Percentiles rank a stretch among this genome's conserved stretches.
Conservation (phyloP, 1,140 invertebrate species). For the Pogonomyrmex californicus region DNA sequence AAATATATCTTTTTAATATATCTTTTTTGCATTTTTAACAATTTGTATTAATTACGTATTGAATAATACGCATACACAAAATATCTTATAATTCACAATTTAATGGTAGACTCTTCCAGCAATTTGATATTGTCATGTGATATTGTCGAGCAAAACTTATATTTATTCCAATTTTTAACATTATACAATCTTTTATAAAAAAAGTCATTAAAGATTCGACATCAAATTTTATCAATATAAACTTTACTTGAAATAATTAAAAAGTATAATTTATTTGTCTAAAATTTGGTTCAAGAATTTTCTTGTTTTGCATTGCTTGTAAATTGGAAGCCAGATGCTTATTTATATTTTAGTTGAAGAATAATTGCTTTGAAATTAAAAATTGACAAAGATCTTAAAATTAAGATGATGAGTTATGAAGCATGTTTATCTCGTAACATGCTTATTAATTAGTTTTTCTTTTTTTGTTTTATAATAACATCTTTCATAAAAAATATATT, state of each 20-base stretch:
- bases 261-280: background rate
- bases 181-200: background rate
- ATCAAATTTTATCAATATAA: background rate
- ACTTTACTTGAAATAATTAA: background rate
- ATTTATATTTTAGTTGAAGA: background rate
- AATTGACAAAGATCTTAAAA: background rate
- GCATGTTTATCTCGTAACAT: constrained; percentile 1
- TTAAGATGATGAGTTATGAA: background rate
- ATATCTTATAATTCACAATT: background rate
- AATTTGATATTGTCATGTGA: background rate
- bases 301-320: background rate
- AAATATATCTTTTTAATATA: background rate
- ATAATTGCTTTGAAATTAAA: background rate
- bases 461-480: background rate
- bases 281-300: background rate
- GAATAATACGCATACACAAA: background rate
- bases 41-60: background rate
- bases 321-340: background rate
- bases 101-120: background rate
- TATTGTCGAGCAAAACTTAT: background rate
- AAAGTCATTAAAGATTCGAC: background rate
- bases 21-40: constrained; percentile 12
- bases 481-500: background rate
- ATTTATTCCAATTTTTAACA: background rate
- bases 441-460: background rate